Base-by-base conservation (phyloP, 2,113 vertebrate species). In the Colistium nudipinnis region DNA sequence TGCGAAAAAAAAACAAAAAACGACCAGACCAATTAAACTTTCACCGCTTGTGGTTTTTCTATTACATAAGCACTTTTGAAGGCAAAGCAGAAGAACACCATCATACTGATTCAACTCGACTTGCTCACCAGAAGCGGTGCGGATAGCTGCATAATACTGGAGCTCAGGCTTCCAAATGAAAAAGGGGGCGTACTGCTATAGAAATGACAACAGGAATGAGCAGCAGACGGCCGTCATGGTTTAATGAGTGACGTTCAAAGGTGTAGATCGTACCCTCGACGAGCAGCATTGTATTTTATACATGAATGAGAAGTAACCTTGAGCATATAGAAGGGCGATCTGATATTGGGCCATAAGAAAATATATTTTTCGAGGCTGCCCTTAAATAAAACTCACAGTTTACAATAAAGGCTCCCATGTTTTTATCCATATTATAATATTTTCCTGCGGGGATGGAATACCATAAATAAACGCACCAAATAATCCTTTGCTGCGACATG, bases 351-450 rank as follows among this genome's bases (percentile, higher is more conserved):
- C 6, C 13, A 39, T 12, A 17, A 27, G 0, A n/a, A 67, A 1
- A 9, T 13, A 25, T 38, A 19, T 4, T 9, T 6, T 33, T 33
- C 24, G 49, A 35, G 14, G 17, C 19, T 22, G 44, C 28, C 9
- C 17, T n/a, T 11, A 33, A 39, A 41, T 16, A 24, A 64, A 27
- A 52, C 4, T 28, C 2, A 27, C 14, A 28, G 30, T 47, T 62
- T 36, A 35, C 16, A 41, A 48, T 19, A 2, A 17, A 51, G 19
- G 10, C 52, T 35, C 30, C n/a, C 17, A 6, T 38, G 22, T 45
- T 70, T 60, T 66, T 8, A 27, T 28, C 7, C 11, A 7, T 13
- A 64, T 59, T 48, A 47, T 13, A 33, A 41, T 44, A 33, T 47
- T 24, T 17, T 59, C 52, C 45, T 54, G 25, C 41, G 45, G n/a